Percentiles rank a stretch among this genome's conserved stretches.
These are phyloP conservation scores for Nephrocerus scutellatus DNA, from an alignment of 2,888 invertebrate species.

Conservation along the genomic window DNA sequence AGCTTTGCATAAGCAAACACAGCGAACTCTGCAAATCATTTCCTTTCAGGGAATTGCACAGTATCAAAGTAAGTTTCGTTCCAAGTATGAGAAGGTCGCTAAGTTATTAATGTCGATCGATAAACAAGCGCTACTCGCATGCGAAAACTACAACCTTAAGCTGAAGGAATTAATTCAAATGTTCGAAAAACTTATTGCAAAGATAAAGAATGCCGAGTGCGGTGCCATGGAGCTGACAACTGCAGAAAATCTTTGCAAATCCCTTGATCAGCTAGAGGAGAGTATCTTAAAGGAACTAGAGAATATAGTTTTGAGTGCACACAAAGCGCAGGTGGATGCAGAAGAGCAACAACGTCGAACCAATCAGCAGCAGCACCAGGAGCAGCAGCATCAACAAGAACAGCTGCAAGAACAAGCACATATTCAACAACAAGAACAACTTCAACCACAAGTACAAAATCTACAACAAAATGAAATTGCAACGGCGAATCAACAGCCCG, in stretches of 20 bases:
- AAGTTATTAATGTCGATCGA: slow-evolving; percentile 46
- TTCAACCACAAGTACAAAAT: slow-evolving; percentile 1
- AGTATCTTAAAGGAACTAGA: slow-evolving; percentile 48
- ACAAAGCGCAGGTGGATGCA: not conserved
- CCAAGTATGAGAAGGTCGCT: slow-evolving; percentile 53
- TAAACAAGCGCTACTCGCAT: slow-evolving; percentile 43
- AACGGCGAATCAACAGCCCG: slow-evolving; percentile 14
- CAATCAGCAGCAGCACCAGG: slow-evolving; percentile 14
- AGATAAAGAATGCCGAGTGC: slow-evolving; percentile 45
- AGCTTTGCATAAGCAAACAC: slow-evolving; percentile 28
- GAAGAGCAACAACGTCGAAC: slow-evolving; percentile 21
- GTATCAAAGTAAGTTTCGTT: slow-evolving; percentile 53
- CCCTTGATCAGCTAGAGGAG: slow-evolving; percentile 49
- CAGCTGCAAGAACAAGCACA: slow-evolving; percentile 4
- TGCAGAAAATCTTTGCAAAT: slow-evolving; percentile 50
- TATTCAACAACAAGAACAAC: slow-evolving; percentile 6
- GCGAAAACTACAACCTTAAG: slow-evolving; percentile 41
- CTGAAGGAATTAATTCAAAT: slow-evolving; percentile 38
- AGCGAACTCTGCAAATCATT: slow-evolving; percentile 32
- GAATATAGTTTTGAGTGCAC: slow-evolving; percentile 29
- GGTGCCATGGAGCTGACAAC: slow-evolving; percentile 52
- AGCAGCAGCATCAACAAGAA: slow-evolving; percentile 18
- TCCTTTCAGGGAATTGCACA: slow-evolving; percentile 53
- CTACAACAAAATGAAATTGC: slow-evolving; percentile 23
- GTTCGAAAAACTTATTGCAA: slow-evolving; percentile 36